Base-by-base conservation (phyloP, 2,888 invertebrate species). In the Cabera pusaria region DNA sequence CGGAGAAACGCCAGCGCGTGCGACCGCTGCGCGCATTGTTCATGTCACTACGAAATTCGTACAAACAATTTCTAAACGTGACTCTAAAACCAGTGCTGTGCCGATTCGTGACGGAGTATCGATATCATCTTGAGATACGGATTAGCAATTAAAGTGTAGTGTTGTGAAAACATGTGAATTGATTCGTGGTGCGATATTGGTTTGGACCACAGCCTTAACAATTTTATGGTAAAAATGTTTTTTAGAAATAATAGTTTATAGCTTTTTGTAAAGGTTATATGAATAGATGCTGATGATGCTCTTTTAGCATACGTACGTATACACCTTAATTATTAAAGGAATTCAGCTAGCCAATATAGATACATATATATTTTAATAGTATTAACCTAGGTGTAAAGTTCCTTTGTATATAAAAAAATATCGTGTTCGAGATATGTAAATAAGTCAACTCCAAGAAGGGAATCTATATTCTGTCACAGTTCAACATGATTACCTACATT, bases 171-270 rank as follows among this genome's bases (percentile, higher is more conserved):
- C 60, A 79, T 77, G 80, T 80, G 80, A 78, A 48, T 45, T 45
- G 22, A 34, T 44, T 44, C 37, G 31, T 62, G 70, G 72, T 75
- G 70, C 61, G 52, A 66, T 66, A 66, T 53, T 61, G 51, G 42
- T 58, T 59, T 55, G 64, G 64, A 36, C 62, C 49, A 59, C 66
- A 60, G 67, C 55, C 63, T 71, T 75, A 65, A 62, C 58, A 65
- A 78, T 77, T 78, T 72, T 73, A 77, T 67, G 78, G 85, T 84
- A 65, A 79, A 78, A 56, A 68, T 4, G 14, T n/a, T n/a, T n/a
- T n/a, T n/a, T n/a, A n/a, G n/a, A n/a, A n/a, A n/a, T n/a, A n/a
- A n/a, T n/a, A n/a, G n/a, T n/a, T n/a, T n/a, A n/a, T n/a, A n/a
- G n/a, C n/a, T n/a, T n/a, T n/a, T n/a, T n/a, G n/a, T n/a, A n/a